These are phyloP conservation scores for Lithobates sylvaticus DNA, from an alignment of 2,797 vertebrate species.

Conservation along the genomic window DNA sequence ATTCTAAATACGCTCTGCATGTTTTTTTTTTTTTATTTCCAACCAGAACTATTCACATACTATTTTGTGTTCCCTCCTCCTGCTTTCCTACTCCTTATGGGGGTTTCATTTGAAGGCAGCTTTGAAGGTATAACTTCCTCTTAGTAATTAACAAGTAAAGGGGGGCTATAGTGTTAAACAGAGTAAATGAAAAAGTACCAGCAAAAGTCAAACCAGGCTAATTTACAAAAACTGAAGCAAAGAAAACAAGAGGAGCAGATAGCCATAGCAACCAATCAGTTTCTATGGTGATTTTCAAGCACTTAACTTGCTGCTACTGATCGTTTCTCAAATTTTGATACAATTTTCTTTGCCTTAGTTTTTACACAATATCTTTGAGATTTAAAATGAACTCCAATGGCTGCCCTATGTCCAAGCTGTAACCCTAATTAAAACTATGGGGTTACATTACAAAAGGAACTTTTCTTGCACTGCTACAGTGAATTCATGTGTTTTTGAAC, in stretches of 20 bases:
- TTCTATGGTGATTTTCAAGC: background rate
- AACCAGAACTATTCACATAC: constrained; percentile 36
- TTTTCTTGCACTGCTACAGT: too few relatives aligned
- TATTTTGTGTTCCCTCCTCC: constrained; percentile 33
- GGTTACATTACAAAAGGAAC: too few relatives aligned
- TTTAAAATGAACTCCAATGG: too few relatives aligned
- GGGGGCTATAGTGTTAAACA: constrained; percentile 47
- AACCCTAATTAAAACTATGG: too few relatives aligned
- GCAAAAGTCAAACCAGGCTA: constrained; percentile 2
- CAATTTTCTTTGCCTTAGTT: too few relatives aligned
- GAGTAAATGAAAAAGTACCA: constrained; percentile 19
- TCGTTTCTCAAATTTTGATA: too few relatives aligned
- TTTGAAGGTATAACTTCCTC: constrained; percentile 49
- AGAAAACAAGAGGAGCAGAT: background rate
- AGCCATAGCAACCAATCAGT: background rate
- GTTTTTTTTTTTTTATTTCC: constrained; percentile 7
- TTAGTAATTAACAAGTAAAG: constrained; percentile 54
- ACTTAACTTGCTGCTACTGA: background rate
- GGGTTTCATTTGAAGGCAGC: constrained; percentile 43
- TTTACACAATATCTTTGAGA: too few relatives aligned
- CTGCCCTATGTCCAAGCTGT: too few relatives aligned
- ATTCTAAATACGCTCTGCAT: background rate
- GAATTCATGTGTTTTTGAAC: too few relatives aligned
- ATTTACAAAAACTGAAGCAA: background rate
- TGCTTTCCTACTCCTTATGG: background rate